Percentiles rank a stretch among this genome's conserved stretches.
These are phyloP conservation scores for Thalassophryne amazonica DNA, from an alignment of 2,797 vertebrate genomes.

Conservation along the genomic window DNA sequence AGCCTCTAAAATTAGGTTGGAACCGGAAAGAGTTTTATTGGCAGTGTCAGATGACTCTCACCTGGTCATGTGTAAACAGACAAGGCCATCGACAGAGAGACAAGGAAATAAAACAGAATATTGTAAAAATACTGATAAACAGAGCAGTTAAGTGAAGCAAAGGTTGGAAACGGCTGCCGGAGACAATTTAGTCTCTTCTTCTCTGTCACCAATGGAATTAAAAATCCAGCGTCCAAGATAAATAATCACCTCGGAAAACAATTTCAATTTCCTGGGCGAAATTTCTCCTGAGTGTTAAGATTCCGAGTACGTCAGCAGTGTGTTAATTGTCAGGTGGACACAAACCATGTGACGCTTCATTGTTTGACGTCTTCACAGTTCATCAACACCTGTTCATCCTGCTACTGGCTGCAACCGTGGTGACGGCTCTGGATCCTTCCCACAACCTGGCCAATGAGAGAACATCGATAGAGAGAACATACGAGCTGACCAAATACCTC, in stretches of 20 bases:
- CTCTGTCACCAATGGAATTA: constrained; percentile 34
- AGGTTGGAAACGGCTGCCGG: constrained; percentile 15
- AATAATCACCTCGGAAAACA: constrained; percentile 47
- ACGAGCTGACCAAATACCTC: constrained; percentile 96
- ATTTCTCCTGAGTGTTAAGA: constrained; percentile 48
- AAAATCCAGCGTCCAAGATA: constrained; percentile 35
- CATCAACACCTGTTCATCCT: constrained; percentile 72
- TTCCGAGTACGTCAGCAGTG: constrained; percentile 28
- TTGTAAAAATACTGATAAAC: constrained; percentile 45
- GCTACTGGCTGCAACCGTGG: constrained; percentile 82
- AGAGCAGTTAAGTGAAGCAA: constrained; percentile 19
- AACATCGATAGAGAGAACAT: constrained; percentile 93
- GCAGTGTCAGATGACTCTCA: constrained; percentile 57
- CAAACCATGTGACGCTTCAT: constrained; percentile 5
- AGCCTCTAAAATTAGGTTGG: constrained; percentile 58
- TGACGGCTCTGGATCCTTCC: constrained; percentile 76
- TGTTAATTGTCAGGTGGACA: constrained; percentile 34
- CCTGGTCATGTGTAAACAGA: constrained; percentile 61
- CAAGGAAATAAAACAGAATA: constrained; percentile 62
- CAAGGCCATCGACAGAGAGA: constrained; percentile 50
- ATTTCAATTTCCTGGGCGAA: constrained; percentile 16
- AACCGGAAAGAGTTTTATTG: constrained; percentile 67
- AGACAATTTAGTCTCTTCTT: constrained; percentile 22
- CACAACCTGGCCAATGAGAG: constrained; percentile 88
- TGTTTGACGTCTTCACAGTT: constrained; percentile 51